Evolutionary conservation across 2,113 vertebrate species (phyloP), one percentile per base, ranked within the genome.

Genomic region (Podarcis raffonei): DNA sequence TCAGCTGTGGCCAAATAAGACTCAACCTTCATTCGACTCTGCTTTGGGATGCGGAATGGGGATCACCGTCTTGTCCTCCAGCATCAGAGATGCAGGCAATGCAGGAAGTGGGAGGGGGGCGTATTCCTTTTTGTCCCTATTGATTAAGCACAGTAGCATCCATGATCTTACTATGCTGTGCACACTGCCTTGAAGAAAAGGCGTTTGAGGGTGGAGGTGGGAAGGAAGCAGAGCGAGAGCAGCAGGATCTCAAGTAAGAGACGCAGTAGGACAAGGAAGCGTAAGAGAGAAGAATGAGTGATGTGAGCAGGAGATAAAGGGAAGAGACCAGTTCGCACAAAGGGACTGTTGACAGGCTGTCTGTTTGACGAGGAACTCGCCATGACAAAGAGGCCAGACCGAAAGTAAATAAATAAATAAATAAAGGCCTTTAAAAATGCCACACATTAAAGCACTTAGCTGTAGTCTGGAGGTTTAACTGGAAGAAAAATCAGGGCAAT

Each of bases 241-340:
- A 74, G 89, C 86, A 94, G 25, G 83, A 87, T 81, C 80, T 86
- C 20, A 7, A 32, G 78, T 90, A 87, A 89, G 76, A 89, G 32
- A n/a, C 74, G 16, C 82, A 75, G 76, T 35, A 77, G 71, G 83
- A 37, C 5, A 89, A 37, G 57, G 85, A 35, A 66, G 65, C 39
- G 1, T 7, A 77, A 89, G 15, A 86, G 72, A 78, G 93, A 92
- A 77, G 16, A 83, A 2, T 18, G 87, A 90, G 16, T 57, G 1
- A 0, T 79, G 18, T 8, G 83, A 32, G 15, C 30, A 72, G 74
- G 72, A 65, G 78, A 77, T 78, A 65, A 89, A 90, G 65, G 89
- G 3, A 65, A 20, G 87, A 76, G 82, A n/a, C 27, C 80, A 91
- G 89, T 27, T 39, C 68, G 72, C 69, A 86, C 27, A 65, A 0